Conservation (phyloP, 64 coral and sea anemone species). For the Stichodactyla helianthus region DNA sequence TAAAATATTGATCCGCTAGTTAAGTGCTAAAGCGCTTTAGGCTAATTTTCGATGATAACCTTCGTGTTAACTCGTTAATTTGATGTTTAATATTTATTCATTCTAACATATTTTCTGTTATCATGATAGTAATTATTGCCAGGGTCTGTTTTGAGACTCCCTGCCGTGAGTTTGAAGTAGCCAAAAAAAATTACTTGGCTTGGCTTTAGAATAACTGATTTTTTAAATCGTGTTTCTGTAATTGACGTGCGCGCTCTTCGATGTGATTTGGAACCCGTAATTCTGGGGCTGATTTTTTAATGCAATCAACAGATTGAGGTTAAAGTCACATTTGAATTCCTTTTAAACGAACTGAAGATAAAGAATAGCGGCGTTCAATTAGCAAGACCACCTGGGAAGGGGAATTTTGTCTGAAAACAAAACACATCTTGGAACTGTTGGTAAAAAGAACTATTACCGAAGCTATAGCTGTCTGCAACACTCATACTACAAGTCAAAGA, state of each 20-base stretch:
- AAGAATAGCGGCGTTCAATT: background rate
- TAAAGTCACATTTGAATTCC: background rate
- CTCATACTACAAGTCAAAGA: background rate
- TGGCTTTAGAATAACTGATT: background rate
- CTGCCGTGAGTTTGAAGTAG: background rate
- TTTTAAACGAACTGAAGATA: background rate
- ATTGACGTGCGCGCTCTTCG: background rate
- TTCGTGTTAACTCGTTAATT: background rate
- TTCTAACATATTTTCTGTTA: background rate
- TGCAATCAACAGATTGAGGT: background rate
- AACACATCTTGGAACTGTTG: background rate
- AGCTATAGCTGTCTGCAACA: background rate
- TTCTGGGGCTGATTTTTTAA: background rate
- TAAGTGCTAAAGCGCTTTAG: slow-evolving; percentile 1
- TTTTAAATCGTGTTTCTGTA: background rate
- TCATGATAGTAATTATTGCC: background rate
- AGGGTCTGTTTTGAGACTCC: background rate
- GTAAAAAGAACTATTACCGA: background rate
- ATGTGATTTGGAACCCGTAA: background rate
- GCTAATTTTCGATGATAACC: background rate
- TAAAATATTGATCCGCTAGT: background rate
- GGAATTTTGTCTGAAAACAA: background rate
- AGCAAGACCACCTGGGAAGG: background rate
- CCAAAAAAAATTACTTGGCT: background rate
- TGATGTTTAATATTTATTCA: background rate